phyloP scores from a whole-genome alignment of 1,140 invertebrate species.

The Formica exsecta region DNA sequence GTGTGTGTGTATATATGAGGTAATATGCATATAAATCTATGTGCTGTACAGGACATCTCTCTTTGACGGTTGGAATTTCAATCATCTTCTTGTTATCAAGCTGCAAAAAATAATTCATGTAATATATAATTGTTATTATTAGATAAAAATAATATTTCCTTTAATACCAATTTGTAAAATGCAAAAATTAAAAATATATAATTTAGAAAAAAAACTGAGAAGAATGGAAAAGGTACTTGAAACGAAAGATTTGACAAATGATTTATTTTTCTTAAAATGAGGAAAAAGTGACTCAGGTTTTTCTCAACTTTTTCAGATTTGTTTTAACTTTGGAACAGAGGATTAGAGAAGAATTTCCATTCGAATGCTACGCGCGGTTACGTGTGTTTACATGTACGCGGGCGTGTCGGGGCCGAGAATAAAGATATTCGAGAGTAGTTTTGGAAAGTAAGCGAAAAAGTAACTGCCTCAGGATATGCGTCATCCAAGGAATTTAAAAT shows the following conservation, averaged over 20 bases:
- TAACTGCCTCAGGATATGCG: slow-evolving; percentile 22
- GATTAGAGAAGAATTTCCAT: slow-evolving; percentile 52
- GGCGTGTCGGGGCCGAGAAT: slow-evolving; percentile 35
- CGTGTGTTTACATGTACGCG: slow-evolving; percentile 25
- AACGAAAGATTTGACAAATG: background rate
- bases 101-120: background rate
- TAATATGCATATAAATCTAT: slow-evolving; percentile 62
- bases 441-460: slow-evolving; percentile 26
- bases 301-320: slow-evolving; percentile 27
- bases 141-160: background rate
- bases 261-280: background rate
- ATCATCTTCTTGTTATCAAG: slow-evolving; percentile 34
- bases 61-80: slow-evolving; percentile 51
- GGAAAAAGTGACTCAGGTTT: background rate
- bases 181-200: background rate
- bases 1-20: background rate
- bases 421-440: slow-evolving; percentile 30
- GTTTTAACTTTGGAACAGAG: slow-evolving; percentile 23
- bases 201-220: slow-evolving; percentile 21
- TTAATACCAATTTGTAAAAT: background rate
- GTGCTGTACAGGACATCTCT: slow-evolving; percentile 20
- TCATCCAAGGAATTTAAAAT: slow-evolving; percentile 23
- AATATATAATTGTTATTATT: background rate
- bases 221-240: background rate
- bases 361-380: slow-evolving; percentile 8